Evolutionary conservation across 2,797 vertebrate species (phyloP).

Genomic region (Pogonophryne albipinna): DNA sequence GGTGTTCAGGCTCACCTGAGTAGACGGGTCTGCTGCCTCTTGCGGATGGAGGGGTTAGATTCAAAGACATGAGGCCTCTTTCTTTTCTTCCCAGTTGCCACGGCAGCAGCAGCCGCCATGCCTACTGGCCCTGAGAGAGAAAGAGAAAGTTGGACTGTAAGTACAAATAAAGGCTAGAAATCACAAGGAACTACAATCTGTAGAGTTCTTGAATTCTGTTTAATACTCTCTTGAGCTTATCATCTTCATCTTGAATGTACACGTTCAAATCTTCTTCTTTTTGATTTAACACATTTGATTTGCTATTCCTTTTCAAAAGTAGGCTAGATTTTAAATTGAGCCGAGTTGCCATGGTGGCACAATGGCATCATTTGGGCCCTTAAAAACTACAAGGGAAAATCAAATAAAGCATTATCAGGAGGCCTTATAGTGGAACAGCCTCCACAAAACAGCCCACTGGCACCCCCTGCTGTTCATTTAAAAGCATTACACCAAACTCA

Average conservation of each 20-base stretch:
- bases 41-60: conserved; percentile 98
- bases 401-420: background rate
- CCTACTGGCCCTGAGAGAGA: conserved; percentile 92
- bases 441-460: conserved; percentile 12
- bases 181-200: background rate
- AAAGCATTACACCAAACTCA: conserved; percentile 27
- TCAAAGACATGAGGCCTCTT: conserved; percentile 98
- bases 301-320: background rate
- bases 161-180: background rate
- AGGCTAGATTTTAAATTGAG: background rate
- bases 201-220: background rate
- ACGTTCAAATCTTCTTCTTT: background rate
- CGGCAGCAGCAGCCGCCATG: conserved; percentile 97
- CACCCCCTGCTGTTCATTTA: conserved; percentile 66
- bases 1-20: conserved; percentile 88
- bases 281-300: background rate
- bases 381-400: background rate
- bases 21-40: conserved; percentile 97
- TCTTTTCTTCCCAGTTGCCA: conserved; percentile 97
- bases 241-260: background rate
- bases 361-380: background rate
- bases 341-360: background rate
- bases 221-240: background rate
- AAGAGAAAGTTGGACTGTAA: conserved; percentile 9
- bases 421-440: background rate